Evolutionary conservation across 2,888 invertebrate species (phyloP).

Genomic region (Synergus japonicus): DNA sequence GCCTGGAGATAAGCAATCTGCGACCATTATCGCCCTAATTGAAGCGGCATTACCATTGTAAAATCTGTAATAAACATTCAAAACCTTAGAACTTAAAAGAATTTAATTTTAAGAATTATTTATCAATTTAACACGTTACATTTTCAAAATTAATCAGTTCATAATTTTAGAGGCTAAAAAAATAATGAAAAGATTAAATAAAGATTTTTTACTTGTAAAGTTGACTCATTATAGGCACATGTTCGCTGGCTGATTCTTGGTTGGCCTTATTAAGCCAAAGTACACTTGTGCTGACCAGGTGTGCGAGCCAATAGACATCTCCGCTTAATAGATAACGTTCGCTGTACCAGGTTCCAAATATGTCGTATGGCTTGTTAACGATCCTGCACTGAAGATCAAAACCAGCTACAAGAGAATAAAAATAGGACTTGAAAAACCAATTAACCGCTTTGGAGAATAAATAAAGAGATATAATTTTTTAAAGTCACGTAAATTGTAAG

Average conservation of each 20-base stretch:
- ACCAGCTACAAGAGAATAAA: conserved; percentile 78
- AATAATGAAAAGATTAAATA: background rate
- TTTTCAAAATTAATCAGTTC: background rate
- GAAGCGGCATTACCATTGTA: conserved; percentile 90
- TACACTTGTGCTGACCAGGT: conserved; percentile 85
- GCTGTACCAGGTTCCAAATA: conserved; percentile 94
- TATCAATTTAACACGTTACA: no score
- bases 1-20: conserved; percentile 81
- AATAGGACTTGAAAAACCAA: conserved; percentile 12
- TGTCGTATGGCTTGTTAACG: conserved; percentile 90
- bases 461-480: background rate
- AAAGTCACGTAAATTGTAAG: background rate
- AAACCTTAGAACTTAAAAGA: no score
- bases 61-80: conserved; percentile 76
- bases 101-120: no score
- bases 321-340: conserved; percentile 89
- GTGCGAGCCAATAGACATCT: conserved; percentile 88
- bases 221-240: conserved; percentile 87
- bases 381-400: conserved; percentile 86
- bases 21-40: conserved; percentile 87
- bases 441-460: conserved; percentile 4
- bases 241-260: conserved; percentile 88
- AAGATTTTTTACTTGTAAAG: conserved; percentile 78
- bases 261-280: conserved; percentile 91
- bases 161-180: background rate